These are phyloP conservation scores for Zosterops japonicus DNA, from an alignment of 2,113 vertebrate species.

Conservation along the genomic window DNA sequence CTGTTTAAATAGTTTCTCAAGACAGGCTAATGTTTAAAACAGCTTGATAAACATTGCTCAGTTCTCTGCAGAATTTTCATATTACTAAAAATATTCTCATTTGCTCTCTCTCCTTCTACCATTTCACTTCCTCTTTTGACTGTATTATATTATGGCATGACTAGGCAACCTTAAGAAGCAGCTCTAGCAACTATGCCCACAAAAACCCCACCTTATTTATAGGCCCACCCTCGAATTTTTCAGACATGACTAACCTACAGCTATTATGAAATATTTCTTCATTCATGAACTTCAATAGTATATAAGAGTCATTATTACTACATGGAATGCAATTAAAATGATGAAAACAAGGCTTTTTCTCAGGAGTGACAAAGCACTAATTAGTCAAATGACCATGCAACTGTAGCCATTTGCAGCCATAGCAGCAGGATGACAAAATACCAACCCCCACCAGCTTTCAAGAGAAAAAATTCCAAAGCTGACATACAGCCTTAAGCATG, in stretches of 20 bases:
- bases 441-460: background rate
- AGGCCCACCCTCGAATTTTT: background rate
- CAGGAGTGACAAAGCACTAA: background rate
- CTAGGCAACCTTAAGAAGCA: background rate
- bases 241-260: background rate
- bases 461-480: background rate
- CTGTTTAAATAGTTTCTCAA: background rate
- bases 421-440: background rate
- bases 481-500: background rate
- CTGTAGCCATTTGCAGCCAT: background rate
- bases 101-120: background rate
- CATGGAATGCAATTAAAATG: background rate
- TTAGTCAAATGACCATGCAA: background rate
- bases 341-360: background rate
- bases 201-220: background rate
- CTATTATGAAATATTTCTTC: background rate
- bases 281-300: background rate
- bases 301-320: background rate
- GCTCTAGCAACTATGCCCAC: background rate
- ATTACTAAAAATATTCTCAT: background rate
- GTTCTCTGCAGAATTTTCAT: background rate
- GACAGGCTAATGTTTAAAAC: background rate
- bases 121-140: background rate
- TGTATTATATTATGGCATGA: background rate
- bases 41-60: background rate